phyloP scores from a whole-genome alignment of 1,140 invertebrate species.

The Musca domestica region DNA sequence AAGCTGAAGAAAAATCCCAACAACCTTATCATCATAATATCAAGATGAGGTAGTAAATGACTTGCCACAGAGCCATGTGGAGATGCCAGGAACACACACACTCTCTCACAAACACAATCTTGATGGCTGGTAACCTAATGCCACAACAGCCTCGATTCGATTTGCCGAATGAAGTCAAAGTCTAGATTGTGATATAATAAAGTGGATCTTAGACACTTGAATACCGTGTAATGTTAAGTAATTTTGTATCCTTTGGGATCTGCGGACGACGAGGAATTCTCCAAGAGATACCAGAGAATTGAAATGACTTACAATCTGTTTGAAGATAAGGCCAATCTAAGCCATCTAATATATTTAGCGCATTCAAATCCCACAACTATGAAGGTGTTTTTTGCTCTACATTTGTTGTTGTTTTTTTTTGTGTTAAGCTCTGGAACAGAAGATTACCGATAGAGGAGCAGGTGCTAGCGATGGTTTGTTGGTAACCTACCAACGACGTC shows the following conservation, averaged over 20 bases:
- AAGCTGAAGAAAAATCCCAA: too few species aligned
- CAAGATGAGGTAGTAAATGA: too few species aligned
- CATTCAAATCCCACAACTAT: background rate
- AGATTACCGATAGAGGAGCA: background rate
- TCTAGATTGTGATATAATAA: too few species aligned
- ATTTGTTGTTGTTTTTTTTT: background rate
- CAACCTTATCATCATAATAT: too few species aligned
- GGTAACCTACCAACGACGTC: background rate
- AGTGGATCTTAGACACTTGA: background rate
- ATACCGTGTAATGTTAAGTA: conserved; percentile 2
- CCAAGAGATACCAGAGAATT: too few species aligned
- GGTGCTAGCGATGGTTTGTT: background rate
- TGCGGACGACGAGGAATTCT: too few species aligned
- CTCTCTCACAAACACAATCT: too few species aligned
- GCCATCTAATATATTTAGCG: background rate
- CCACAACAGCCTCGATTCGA: too few species aligned
- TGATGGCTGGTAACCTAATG: too few species aligned
- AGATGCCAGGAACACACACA: too few species aligned
- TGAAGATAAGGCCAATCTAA: background rate
- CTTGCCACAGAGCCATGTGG: too few species aligned
- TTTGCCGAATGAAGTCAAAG: too few species aligned
- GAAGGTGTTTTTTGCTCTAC: background rate
- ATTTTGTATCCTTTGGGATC: conserved; percentile 11
- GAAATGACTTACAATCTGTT: conserved; percentile 9
- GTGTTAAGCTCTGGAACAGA: background rate